A percentile compares a stretch with the other conserved stretches of the same genome.
These are phyloP conservation scores for Tetrapedia diversipes DNA, from an alignment of 2,888 invertebrate genomes.

Conservation along the genomic window DNA sequence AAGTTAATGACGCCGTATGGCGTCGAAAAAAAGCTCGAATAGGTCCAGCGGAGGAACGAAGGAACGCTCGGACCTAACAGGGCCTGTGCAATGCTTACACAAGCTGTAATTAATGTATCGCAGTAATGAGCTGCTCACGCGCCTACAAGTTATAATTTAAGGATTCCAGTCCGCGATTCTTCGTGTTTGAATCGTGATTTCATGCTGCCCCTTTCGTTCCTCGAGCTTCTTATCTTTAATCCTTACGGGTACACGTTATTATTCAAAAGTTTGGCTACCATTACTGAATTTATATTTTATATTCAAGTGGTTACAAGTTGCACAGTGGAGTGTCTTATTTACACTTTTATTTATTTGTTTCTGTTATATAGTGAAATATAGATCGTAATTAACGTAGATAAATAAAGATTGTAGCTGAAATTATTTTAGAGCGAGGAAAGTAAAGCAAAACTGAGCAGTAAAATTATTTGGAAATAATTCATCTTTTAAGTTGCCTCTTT, in stretches of 20 bases:
- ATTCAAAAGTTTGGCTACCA: too few relatives aligned
- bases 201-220: neutral
- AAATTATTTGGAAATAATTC: too few relatives aligned
- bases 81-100: constrained; percentile 4
- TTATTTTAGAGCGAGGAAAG: too few relatives aligned
- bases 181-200: neutral
- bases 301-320: too few relatives aligned
- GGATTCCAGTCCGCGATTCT: constrained; percentile 2
- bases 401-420: too few relatives aligned
- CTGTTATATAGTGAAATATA: too few relatives aligned
- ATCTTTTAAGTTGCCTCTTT: too few relatives aligned
- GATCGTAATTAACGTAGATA: too few relatives aligned
- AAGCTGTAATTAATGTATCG: constrained; percentile 46
- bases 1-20: constrained; percentile 43
- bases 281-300: too few relatives aligned
- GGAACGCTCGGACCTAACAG: neutral
- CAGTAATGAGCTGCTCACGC: constrained; percentile 44
- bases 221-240: neutral
- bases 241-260: neutral
- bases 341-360: too few relatives aligned
- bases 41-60: constrained; percentile 3
- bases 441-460: too few relatives aligned
- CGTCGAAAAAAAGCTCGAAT: constrained; percentile 23
- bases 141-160: constrained; percentile 31
- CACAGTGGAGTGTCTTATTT: too few relatives aligned